phyloP scores from a whole-genome alignment of 2,888 invertebrate species.

The Germaria angustata region DNA sequence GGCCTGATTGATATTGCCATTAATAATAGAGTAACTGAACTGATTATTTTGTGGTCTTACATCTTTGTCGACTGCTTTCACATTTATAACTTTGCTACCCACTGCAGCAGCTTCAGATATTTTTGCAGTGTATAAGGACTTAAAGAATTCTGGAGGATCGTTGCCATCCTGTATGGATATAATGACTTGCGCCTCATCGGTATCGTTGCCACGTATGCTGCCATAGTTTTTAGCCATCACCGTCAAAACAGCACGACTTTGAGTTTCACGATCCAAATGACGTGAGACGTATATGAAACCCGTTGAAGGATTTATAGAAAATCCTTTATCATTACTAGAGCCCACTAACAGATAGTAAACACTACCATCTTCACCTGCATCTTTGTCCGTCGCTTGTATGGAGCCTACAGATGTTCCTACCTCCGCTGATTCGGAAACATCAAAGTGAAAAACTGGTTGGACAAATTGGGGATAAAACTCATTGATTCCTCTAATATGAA shows the following conservation, averaged over 20 bases:
- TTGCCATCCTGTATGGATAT: constrained; percentile 97
- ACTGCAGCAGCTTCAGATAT: constrained; percentile 89
- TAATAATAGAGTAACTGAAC: constrained; percentile 93
- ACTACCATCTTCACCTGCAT: constrained; percentile 91
- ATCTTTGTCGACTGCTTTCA: constrained; percentile 94
- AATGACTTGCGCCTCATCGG: constrained; percentile 96
- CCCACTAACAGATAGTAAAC: constrained; percentile 96
- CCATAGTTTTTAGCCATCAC: constrained; percentile 97
- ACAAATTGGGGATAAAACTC: constrained; percentile 93
- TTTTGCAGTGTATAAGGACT: constrained; percentile 87
- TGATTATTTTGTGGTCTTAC: constrained; percentile 94
- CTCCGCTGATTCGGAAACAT: constrained; percentile 94
- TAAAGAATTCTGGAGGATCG: constrained; percentile 96
- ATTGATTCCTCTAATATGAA: constrained; percentile 91
- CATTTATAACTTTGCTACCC: constrained; percentile 88
- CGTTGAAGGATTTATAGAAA: constrained; percentile 90
- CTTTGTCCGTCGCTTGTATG: constrained; percentile 93
- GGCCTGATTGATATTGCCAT: constrained; percentile 89
- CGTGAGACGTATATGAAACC: constrained; percentile 92
- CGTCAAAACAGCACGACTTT: constrained; percentile 92
- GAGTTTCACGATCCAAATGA: constrained; percentile 91
- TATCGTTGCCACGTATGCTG: constrained; percentile 95
- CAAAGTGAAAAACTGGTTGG: constrained; percentile 94
- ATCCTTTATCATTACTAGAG: constrained; percentile 94
- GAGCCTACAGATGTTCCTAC: constrained; percentile 92